These are phyloP conservation scores for Melanotaenia nigrans DNA, from an alignment of 2,797 vertebrate species.

Conservation along the genomic window DNA sequence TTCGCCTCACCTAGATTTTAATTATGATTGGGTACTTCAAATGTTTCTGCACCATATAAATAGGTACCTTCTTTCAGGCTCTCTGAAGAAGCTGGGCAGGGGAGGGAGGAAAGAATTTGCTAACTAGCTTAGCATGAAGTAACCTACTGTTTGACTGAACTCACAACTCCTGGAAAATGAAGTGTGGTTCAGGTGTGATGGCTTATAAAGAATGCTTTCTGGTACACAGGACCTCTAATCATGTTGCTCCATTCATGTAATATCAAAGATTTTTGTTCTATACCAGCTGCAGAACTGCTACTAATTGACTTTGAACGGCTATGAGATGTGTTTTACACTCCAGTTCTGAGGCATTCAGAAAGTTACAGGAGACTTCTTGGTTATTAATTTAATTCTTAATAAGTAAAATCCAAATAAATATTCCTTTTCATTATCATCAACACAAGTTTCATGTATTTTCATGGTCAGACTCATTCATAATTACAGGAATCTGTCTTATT, in stretches of 20 bases:
- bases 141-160: constrained; percentile 19
- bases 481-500: constrained; percentile 40
- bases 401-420: constrained; percentile 28
- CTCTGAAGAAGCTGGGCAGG: constrained; percentile 9
- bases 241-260: constrained; percentile 25
- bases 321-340: constrained; percentile 1
- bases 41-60: constrained; percentile 33
- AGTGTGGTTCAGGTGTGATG: constrained; percentile 16
- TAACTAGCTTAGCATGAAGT: constrained; percentile 29
- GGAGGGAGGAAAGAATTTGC: neutral
- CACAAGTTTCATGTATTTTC: constrained; percentile 25
- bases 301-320: constrained; percentile 33
- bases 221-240: constrained; percentile 20
- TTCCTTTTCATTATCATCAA: constrained; percentile 6
- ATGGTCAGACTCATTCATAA: constrained; percentile 21
- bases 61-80: constrained; percentile 23
- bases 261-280: constrained; percentile 38
- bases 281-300: constrained; percentile 15
- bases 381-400: constrained; percentile 37
- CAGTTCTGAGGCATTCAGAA: constrained; percentile 20
- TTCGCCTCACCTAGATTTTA: constrained; percentile 66
- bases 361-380: constrained; percentile 14
- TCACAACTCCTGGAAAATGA: constrained; percentile 16
- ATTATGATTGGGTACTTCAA: constrained; percentile 67
- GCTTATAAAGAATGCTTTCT: constrained; percentile 21